These are phyloP conservation scores for Atrichornis clamosus DNA, from an alignment of 2,113 vertebrate species.

Conservation along the genomic window DNA sequence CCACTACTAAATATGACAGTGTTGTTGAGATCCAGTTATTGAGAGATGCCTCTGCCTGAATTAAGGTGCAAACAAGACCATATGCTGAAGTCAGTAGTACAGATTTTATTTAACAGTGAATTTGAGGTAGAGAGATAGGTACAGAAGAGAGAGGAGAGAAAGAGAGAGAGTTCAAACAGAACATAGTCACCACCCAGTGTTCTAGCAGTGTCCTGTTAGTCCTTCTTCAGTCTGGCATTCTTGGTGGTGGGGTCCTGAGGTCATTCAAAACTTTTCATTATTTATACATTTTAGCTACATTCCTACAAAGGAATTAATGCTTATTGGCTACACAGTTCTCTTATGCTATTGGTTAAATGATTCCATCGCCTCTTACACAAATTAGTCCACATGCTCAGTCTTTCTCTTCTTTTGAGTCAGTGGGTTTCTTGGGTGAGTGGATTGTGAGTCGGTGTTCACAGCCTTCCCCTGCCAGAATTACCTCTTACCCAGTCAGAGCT, in stretches of 20 bases:
- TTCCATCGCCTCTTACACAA: neutral
- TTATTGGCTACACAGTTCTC: neutral
- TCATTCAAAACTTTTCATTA: neutral
- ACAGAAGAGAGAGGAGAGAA: neutral
- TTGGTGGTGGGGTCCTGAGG: neutral
- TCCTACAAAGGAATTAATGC: neutral
- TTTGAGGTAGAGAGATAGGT: neutral
- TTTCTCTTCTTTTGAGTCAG: neutral
- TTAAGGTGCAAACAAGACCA: neutral
- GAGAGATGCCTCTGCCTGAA: neutral
- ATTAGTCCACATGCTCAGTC: neutral
- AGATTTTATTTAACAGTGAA: neutral
- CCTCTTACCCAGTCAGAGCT: neutral
- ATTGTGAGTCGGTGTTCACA: neutral
- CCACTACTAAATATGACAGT: neutral
- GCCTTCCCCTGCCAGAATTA: neutral
- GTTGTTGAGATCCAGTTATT: neutral
- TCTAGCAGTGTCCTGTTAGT: neutral
- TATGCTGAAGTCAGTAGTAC: neutral
- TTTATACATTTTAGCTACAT: neutral
- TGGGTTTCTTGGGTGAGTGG: neutral
- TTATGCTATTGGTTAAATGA: neutral
- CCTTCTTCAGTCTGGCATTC: neutral
- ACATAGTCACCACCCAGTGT: fast-evolving
- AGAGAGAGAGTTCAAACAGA: neutral